phyloP scores from a whole-genome alignment of 2,113 vertebrate species.

The Merops nubicus region DNA sequence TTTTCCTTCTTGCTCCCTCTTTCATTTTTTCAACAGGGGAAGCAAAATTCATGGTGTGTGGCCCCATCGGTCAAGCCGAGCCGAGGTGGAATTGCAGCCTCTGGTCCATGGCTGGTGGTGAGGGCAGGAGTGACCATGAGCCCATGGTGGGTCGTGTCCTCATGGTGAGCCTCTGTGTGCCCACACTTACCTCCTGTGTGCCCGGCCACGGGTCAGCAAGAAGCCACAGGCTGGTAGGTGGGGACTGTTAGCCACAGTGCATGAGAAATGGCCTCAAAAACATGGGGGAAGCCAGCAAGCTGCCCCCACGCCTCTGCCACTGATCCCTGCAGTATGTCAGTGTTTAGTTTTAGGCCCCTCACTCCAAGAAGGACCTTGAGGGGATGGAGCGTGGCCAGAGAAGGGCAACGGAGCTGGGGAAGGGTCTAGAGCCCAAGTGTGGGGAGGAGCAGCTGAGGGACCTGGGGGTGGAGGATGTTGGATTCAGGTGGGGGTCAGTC shows the following conservation, averaged over 20 bases:
- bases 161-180: accelerated
- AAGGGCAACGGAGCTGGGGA: no score
- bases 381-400: not conserved
- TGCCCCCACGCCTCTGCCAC: not conserved
- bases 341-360: not conserved
- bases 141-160: accelerated
- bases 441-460: no score
- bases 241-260: not conserved
- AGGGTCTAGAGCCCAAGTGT: not conserved
- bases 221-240: not conserved
- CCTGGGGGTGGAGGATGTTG: no score
- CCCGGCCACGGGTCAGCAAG: not conserved
- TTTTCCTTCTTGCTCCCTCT: not conserved
- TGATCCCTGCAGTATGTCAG: not conserved
- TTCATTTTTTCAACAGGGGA: not conserved
- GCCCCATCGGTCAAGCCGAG: not conserved
- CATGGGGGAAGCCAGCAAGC: not conserved
- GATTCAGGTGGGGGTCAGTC: no score
- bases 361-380: not conserved
- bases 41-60: not conserved
- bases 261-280: not conserved
- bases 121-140: not conserved
- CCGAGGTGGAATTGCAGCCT: accelerated
- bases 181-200: accelerated
- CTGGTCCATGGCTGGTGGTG: accelerated